These are phyloP conservation scores for Eulemur macaco DNA, from an alignment of 2,113 vertebrate species.

Conservation along the genomic window DNA sequence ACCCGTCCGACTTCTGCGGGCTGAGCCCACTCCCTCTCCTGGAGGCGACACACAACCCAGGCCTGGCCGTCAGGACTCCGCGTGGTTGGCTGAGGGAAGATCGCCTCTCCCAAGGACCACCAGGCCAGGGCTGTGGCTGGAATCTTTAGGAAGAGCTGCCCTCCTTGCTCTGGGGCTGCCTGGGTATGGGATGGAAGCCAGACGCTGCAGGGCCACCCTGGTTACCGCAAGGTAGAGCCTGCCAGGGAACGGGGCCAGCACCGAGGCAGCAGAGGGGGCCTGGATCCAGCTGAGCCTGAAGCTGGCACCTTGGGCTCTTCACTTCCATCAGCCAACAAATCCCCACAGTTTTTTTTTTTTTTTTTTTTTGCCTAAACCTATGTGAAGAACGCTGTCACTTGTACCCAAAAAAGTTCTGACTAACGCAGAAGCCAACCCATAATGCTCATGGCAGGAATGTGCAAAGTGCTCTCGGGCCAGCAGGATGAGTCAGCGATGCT, in stretches of 20 bases:
- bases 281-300: slow-evolving; percentile 40
- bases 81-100: neutral
- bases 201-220: neutral
- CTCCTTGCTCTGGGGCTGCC: neutral
- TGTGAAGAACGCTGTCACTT: neutral
- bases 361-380: neutral
- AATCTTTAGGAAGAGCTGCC: neutral
- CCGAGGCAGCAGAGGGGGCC: neutral
- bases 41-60: neutral
- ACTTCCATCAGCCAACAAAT: neutral
- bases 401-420: neutral
- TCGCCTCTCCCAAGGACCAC: neutral
- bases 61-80: neutral
- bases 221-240: neutral
- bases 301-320: neutral
- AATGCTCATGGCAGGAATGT: neutral
- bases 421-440: neutral
- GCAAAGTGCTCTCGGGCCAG: neutral
- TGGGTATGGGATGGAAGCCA: neutral
- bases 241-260: neutral
- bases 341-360: neutral
- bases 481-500: neutral
- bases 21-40: neutral
- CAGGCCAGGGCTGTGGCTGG: neutral
- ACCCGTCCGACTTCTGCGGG: neutral